A percentile compares a stretch with the other conserved stretches of the same genome.
phyloP scores from a whole-genome alignment of 2,797 vertebrate species.

The Pipistrellus pipistrellus region DNA sequence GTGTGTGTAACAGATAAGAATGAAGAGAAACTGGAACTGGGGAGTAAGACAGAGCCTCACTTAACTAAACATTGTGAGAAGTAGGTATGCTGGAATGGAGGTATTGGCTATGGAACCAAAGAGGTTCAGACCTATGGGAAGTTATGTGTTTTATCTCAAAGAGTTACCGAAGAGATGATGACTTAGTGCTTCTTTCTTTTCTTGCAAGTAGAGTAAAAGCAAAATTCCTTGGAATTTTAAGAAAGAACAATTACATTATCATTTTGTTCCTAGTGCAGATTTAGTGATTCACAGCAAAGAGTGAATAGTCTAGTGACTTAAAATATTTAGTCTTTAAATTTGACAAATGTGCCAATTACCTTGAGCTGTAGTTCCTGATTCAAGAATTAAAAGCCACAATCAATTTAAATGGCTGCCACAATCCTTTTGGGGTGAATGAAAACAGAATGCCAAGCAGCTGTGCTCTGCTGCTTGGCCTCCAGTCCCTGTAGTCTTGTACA shows the following conservation, averaged over 20 bases:
- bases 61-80: neutral
- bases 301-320: neutral
- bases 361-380: conserved; percentile 54
- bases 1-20: neutral
- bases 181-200: neutral
- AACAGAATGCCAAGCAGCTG: neutral
- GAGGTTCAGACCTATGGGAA: neutral
- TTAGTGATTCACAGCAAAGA: neutral
- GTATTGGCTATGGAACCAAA: neutral
- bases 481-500: neutral
- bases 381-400: conserved; percentile 68
- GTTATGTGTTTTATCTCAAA: neutral
- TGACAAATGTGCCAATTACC: conserved; percentile 54
- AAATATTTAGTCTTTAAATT: conserved; percentile 60
- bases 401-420: conserved; percentile 59
- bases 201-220: neutral
- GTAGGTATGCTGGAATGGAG: neutral
- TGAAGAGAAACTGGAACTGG: neutral
- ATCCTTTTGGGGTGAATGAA: conserved; percentile 22
- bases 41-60: neutral
- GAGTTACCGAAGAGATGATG: neutral
- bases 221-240: conserved; percentile 37
- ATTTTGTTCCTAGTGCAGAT: neutral
- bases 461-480: neutral
- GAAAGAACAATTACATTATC: neutral